Evolutionary conservation across 2,888 invertebrate species (phyloP), one percentile per base, ranked within the genome.

Genomic region (Eupeodes luniger): DNA sequence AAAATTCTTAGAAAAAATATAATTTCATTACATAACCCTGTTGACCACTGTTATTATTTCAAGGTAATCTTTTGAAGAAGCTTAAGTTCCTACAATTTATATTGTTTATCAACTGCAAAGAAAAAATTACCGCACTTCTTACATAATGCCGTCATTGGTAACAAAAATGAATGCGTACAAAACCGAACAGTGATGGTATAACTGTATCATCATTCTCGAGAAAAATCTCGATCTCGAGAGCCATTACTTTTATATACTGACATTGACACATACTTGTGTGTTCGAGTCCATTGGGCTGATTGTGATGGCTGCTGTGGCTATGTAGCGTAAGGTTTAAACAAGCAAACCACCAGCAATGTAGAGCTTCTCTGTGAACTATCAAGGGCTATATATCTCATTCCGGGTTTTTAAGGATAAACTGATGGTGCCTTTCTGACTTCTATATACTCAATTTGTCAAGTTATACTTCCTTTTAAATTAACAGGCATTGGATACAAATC

Each of bases 391-490:
- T 70, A 44, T 55, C 44, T 70, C 57, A 40, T 57, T 57, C 70
- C 5, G 57, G 57, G 57, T 70, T 70, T 3, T 57, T 55, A 55
- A 55, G 44, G 14, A 57, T 44, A 57, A 16, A 36, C 14, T 55
- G 40, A 16, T 34, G 55, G 70, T 44, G 57, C 44, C 57, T 44
- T 44, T 19, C 44, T 57, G 44, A 44, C 55, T 70, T 40, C 40
- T 16, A 55, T 55, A 55, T 55, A 70, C 70, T 55, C 70, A 44
- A 55, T 70, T 70, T 70, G 57, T 70, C 70, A 70, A 70, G 57
- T 44, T 57, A 70, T 57, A 70, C 70, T 70, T 70, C 11, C 19
- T 70, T 70, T 57, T 47, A 70, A 70, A 70, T 70, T 70, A 70
- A 36, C 61, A 61, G 10, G 10, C 49, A 75, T 62, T 61, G 47